These are phyloP conservation scores for Batillaria attramentaria DNA, from an alignment of 1,140 invertebrate species.

Conservation along the genomic window DNA sequence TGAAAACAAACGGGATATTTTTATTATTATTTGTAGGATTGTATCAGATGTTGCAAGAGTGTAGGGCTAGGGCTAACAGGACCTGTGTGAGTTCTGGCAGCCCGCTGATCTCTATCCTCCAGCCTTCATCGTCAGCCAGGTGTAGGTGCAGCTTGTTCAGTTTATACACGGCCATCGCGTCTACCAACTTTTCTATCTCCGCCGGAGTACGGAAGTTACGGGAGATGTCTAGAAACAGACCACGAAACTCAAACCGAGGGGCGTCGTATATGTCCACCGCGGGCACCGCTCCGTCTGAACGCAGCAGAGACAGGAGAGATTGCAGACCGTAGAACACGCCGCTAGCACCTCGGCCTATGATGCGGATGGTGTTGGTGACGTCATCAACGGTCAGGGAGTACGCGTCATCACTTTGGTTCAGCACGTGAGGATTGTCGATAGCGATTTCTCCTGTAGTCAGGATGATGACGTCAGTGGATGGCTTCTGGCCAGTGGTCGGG, in stretches of 20 bases:
- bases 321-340: constrained; percentile 62
- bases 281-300: constrained; percentile 34
- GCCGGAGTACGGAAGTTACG: constrained; percentile 62
- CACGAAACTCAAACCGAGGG: constrained; percentile 64
- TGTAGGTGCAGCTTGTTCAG: constrained; percentile 69
- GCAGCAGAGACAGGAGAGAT: constrained; percentile 47
- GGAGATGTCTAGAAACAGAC: constrained; percentile 64
- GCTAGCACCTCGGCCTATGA: constrained; percentile 40
- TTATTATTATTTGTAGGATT: too few species aligned
- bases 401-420: constrained; percentile 31
- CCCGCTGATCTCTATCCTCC: constrained; percentile 65
- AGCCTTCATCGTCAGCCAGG: constrained; percentile 69
- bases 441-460: not conserved
- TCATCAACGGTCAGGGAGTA: constrained; percentile 42
- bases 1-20: too few species aligned
- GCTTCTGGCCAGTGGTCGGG: not conserved
- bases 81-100: constrained; percentile 67
- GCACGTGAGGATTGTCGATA: constrained; percentile 12
- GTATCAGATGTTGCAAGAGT: too few species aligned
- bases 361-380: constrained; percentile 30
- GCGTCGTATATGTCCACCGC: constrained; percentile 49
- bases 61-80: too few species aligned
- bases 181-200: constrained; percentile 55
- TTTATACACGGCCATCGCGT: constrained; percentile 68
- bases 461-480: not conserved